A percentile compares a stretch with the other conserved stretches of the same genome.
Evolutionary conservation across 2,797 vertebrate species (phyloP).

Genomic region (Tragopan temminckii): DNA sequence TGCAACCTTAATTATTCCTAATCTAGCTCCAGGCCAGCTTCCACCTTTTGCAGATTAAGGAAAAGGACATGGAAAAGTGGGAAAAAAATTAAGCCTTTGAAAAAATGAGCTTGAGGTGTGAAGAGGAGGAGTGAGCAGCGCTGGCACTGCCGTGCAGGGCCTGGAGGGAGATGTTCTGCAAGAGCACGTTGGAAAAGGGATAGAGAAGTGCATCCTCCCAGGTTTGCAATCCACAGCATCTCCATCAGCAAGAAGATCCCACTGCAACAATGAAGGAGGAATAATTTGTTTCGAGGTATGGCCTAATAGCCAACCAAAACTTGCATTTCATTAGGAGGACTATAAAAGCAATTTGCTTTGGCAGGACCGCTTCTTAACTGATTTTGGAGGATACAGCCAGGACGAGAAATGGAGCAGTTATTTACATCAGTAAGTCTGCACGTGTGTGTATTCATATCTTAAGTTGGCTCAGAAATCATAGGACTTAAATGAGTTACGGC

Average conservation of each 20-base stretch:
- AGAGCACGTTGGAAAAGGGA: rapidly evolving
- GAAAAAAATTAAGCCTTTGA: not conserved
- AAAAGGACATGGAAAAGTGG: not conserved
- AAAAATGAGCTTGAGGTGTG: not conserved
- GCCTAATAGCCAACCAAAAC: not conserved
- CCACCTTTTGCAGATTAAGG: not conserved
- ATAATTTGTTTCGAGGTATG: not conserved
- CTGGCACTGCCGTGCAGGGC: rapidly evolving
- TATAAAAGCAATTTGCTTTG: not conserved
- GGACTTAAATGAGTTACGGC: not conserved
- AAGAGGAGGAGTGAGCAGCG: not conserved
- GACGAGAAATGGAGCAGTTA: not conserved
- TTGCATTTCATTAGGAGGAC: not conserved
- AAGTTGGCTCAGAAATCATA: not conserved
- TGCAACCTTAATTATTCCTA: not conserved
- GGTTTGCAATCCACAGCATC: not conserved
- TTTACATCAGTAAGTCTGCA: not conserved
- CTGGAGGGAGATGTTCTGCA: not conserved
- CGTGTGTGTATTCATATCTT: not conserved
- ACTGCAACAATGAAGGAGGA: not conserved
- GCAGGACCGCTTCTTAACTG: not conserved
- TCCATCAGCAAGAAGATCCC: not conserved
- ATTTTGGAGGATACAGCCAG: not conserved
- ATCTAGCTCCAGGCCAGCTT: not conserved
- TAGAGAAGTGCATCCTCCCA: not conserved